A percentile compares a stretch with the other conserved stretches of the same genome.
Evolutionary conservation across 2,888 invertebrate genomes (phyloP).

Genomic region (Tiliacea citrago): DNA sequence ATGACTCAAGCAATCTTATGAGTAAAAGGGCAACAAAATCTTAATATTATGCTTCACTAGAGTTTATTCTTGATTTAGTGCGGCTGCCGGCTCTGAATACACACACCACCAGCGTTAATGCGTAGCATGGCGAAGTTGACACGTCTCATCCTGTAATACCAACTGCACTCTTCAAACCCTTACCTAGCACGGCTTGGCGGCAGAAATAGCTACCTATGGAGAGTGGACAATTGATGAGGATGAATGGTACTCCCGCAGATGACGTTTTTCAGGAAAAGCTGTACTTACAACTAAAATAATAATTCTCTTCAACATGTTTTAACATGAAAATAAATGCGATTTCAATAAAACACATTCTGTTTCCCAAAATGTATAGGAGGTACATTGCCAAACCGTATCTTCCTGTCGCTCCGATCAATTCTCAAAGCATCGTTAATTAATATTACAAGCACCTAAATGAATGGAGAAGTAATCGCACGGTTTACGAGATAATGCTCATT

Average conservation of each 20-base stretch:
- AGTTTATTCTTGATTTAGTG: not conserved
- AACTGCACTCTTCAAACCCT: too few relatives aligned
- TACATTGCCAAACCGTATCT: slow-evolving; percentile 8
- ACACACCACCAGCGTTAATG: not conserved
- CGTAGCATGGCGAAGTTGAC: not conserved
- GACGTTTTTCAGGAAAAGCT: not conserved
- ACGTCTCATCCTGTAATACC: not conserved
- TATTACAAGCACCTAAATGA: slow-evolving; percentile 54
- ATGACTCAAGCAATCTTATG: not conserved
- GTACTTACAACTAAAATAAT: not conserved
- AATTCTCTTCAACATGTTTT: not conserved
- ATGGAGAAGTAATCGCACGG: slow-evolving; percentile 58
- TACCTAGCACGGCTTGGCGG: not conserved
- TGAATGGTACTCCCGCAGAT: not conserved
- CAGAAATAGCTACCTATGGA: not conserved
- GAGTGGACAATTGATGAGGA: not conserved
- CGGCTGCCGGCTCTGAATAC: not conserved
- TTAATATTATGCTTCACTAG: not conserved
- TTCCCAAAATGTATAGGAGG: not conserved
- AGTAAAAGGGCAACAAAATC: not conserved
- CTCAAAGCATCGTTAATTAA: slow-evolving; percentile 39
- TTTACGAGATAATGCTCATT: slow-evolving; percentile 59
- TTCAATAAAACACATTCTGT: not conserved
- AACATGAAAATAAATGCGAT: not conserved
- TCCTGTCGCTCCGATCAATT: not conserved